phyloP scores from a whole-genome alignment of 2,113 vertebrate genomes.

The Galemys pyrenaicus region DNA sequence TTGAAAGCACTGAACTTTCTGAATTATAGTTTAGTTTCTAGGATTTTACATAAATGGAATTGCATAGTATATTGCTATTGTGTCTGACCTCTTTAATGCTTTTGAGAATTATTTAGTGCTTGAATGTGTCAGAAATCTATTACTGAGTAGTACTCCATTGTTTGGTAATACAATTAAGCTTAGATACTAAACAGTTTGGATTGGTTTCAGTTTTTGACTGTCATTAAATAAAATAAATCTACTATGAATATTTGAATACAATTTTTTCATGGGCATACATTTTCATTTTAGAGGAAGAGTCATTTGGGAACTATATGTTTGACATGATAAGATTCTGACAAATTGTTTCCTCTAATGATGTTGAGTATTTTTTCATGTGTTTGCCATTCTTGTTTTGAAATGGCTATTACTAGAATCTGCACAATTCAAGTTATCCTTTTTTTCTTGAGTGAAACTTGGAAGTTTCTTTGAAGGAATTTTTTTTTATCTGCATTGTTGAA shows the following conservation, averaged over 20 bases:
- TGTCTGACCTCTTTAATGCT: neutral
- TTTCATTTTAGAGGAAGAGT: neutral
- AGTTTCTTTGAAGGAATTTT: conserved; percentile 5
- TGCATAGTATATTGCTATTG: neutral
- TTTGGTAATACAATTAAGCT: neutral
- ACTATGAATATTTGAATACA: neutral
- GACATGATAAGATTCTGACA: neutral
- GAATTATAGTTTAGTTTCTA: neutral
- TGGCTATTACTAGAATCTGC: neutral
- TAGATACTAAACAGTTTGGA: neutral
- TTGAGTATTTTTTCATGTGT: neutral
- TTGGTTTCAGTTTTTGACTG: neutral
- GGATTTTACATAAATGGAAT: neutral
- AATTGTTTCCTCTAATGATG: neutral
- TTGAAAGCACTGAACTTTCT: neutral
- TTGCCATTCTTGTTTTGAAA: neutral
- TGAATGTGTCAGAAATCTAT: neutral
- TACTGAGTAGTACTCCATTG: neutral
- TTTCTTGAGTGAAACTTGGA: conserved; percentile 14
- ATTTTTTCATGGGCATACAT: neutral
- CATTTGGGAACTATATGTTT: neutral
- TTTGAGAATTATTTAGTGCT: neutral
- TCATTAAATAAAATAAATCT: neutral
- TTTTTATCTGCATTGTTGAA: neutral
- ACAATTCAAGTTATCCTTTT: neutral